phyloP scores from a whole-genome alignment of 2,113 vertebrate genomes.

The human (Homo sapiens) region GRCh38 chr12:26163001-26163500 shows the following conservation, averaged over 20 bases:
- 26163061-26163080: neutral
- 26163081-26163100: neutral
- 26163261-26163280: neutral
- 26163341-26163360: neutral
- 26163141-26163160: neutral
- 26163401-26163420: neutral
- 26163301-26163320: neutral
- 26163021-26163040: neutral
- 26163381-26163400: slow-evolving; percentile 1
- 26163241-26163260: neutral
- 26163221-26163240: too few species aligned
- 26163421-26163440: neutral
- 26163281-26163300: neutral
- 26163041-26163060: neutral
- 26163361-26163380: neutral
- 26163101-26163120: neutral
- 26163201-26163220: neutral
- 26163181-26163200: neutral
- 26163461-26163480: neutral
- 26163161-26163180: neutral
- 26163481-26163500: neutral
- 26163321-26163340: neutral
- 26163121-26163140: neutral
- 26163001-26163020: neutral
- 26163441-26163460: neutral